Conservation (phyloP, 53 echinoderm and acorn worm genomes). For the Stichopus horrens region DNA sequence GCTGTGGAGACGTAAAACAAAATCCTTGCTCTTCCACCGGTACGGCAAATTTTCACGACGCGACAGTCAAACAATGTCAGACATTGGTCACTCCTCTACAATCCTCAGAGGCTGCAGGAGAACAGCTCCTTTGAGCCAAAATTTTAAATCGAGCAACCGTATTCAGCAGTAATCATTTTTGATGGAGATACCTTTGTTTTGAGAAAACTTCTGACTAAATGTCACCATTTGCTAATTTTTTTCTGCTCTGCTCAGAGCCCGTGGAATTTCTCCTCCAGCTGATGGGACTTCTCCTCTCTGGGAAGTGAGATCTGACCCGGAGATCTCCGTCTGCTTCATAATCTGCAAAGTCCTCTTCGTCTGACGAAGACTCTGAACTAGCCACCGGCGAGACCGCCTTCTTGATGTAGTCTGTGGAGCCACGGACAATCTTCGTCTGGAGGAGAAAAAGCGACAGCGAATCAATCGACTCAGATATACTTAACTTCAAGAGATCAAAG, state of each 20-base stretch:
- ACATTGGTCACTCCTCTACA: no score
- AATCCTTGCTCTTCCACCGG: no score
- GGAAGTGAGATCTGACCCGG: background rate
- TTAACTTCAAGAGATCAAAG: no score
- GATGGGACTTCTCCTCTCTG: background rate
- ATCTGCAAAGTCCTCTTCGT: slow-evolving; percentile 15
- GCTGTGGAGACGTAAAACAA: no score
- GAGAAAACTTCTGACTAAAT: background rate
- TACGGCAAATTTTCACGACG: no score
- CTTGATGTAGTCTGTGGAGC: slow-evolving; percentile 68
- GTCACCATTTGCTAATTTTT: slow-evolving; percentile 5
- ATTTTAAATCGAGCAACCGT: no score
- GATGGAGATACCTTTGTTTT: background rate
- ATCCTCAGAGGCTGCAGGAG: no score
- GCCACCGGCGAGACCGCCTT: slow-evolving; percentile 84
- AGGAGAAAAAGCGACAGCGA: no score
- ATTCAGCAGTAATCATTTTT: no score
- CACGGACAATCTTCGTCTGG: slow-evolving; percentile 81
- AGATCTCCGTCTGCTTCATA: background rate
- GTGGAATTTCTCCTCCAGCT: background rate
- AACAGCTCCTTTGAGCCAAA: no score
- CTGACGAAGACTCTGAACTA: slow-evolving; percentile 57
- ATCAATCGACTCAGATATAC: no score
- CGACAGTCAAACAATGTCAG: no score
- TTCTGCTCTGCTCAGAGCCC: background rate